phyloP scores from a whole-genome alignment of 2,888 invertebrate species.

The Bembecia ichneumoniformis region DNA sequence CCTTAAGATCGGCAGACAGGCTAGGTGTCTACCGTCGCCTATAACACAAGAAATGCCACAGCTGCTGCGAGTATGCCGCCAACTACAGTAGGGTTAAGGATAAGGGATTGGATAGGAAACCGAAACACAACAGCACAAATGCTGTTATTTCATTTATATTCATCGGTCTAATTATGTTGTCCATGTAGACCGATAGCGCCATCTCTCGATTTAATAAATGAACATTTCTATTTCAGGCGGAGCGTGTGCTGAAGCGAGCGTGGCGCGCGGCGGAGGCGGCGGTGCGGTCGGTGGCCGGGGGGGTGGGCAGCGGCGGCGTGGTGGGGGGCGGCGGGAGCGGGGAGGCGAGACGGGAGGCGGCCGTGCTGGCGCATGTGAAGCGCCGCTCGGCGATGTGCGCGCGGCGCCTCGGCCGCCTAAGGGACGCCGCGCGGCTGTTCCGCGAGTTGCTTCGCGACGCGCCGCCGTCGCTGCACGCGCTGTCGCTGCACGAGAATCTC shows the following conservation, averaged over 20 bases:
- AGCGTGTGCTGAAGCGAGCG: conserved; percentile 76
- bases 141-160: no score
- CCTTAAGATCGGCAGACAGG: no score
- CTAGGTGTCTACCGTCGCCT: no score
- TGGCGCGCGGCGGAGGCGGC: conserved; percentile 95
- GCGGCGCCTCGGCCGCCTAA: conserved; percentile 91
- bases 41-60: no score
- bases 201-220: no score
- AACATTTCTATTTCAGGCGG: no score
- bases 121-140: no score
- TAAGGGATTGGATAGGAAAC: no score
- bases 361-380: conserved; percentile 94
- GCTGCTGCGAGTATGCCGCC: no score
- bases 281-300: conserved; percentile 90
- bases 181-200: no score
- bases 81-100: no score
- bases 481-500: conserved; percentile 96
- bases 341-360: conserved; percentile 91
- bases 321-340: conserved; percentile 91
- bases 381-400: conserved; percentile 98
- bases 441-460: conserved; percentile 96
- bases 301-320: conserved; percentile 82
- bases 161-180: no score
- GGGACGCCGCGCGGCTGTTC: conserved; percentile 97
- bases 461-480: conserved; percentile 93